Conservation (phyloP, 2,888 invertebrate species). For the Glaucopsyche alexis region DNA sequence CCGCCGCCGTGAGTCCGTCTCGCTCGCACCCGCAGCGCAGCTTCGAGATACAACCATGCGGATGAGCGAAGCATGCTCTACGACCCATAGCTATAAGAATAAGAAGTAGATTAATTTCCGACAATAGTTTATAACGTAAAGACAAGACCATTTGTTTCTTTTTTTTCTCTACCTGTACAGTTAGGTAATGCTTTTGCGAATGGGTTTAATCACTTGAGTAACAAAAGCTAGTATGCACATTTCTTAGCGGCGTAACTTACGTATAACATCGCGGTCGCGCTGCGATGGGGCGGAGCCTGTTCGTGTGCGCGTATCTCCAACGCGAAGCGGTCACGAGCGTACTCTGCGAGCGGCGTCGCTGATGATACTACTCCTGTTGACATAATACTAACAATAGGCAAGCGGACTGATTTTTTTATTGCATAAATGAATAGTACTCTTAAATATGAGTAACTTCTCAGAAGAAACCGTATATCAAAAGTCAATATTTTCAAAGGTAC, state of each 20-base stretch:
- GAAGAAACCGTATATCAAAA: too few species aligned
- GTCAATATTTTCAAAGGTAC: too few species aligned
- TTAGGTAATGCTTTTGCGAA: too few species aligned
- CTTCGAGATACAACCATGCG: slow-evolving; percentile 91
- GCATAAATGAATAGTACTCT: too few species aligned
- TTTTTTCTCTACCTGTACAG: too few species aligned
- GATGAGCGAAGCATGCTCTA: slow-evolving; percentile 90
- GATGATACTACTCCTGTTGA: slow-evolving; percentile 81
- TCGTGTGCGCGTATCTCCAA: slow-evolving; percentile 92
- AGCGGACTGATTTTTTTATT: too few species aligned
- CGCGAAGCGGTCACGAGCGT: slow-evolving; percentile 92
- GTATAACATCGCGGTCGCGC: slow-evolving; percentile 87
- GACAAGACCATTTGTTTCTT: too few species aligned
- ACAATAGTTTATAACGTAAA: background rate
- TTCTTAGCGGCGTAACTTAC: slow-evolving; percentile 73
- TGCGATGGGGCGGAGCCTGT: slow-evolving; percentile 87
- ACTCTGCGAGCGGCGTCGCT: slow-evolving; percentile 91
- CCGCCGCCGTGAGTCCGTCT: slow-evolving; percentile 82
- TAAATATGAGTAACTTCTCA: too few species aligned
- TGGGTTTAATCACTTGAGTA: too few species aligned
- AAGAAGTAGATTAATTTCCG: background rate
- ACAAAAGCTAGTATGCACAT: too few species aligned
- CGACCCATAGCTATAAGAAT: slow-evolving; percentile 89
- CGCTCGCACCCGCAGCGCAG: slow-evolving; percentile 80
- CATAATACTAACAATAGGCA: background rate